These are phyloP conservation scores for Aphidius colemani DNA, from an alignment of 2,888 invertebrate species.

Conservation along the genomic window DNA sequence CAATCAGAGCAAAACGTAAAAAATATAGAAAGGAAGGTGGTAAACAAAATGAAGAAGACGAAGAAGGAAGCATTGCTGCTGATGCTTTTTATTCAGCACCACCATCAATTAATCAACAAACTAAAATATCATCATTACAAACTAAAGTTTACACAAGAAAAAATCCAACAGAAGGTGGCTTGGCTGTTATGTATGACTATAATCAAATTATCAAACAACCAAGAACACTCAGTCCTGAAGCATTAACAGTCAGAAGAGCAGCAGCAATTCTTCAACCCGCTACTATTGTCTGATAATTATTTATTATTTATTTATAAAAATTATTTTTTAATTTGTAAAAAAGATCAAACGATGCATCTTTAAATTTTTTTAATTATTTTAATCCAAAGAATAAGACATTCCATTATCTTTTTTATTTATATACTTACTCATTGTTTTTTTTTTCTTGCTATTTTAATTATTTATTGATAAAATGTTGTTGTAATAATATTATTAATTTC, in stretches of 20 bases:
- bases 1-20: conserved; percentile 43
- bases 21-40: conserved; percentile 43
- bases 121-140: conserved; percentile 28
- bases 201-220: conserved; percentile 52
- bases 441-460: too few species aligned
- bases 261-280: conserved; percentile 89
- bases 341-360: too few species aligned
- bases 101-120: conserved; percentile 30
- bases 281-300: conserved; percentile 69
- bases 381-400: too few species aligned
- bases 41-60: conserved; percentile 37
- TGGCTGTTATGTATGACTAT: conserved; percentile 55
- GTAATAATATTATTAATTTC: too few species aligned
- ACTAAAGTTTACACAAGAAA: conserved; percentile 30
- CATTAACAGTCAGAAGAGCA: conserved; percentile 88
- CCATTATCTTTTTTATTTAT: too few species aligned
- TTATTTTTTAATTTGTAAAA: background rate
- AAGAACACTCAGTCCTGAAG: conserved; percentile 68
- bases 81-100: conserved; percentile 50
- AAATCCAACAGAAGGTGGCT: conserved; percentile 43
- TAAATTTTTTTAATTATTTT: too few species aligned
- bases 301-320: background rate
- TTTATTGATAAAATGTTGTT: too few species aligned
- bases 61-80: conserved; percentile 57
- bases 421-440: too few species aligned